These are phyloP conservation scores for Lamellibrachia luymesi DNA, from an alignment of 1,140 invertebrate genomes.

Conservation along the genomic window DNA sequence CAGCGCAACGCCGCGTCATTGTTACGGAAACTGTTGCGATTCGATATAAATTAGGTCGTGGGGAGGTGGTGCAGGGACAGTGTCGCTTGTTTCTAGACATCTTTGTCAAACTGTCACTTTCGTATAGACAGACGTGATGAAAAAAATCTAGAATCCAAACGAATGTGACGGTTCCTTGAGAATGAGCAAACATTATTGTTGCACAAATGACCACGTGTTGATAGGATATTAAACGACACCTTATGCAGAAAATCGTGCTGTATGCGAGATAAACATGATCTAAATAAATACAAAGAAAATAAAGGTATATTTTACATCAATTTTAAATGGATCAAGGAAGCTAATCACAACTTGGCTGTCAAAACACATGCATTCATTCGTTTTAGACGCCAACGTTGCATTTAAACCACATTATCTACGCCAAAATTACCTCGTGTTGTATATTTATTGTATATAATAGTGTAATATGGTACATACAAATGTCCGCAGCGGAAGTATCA, in stretches of 20 bases:
- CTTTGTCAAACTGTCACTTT: neutral
- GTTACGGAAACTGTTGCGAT: neutral
- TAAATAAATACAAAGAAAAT: no score
- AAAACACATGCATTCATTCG: no score
- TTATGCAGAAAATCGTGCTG: neutral
- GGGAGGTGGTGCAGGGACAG: neutral
- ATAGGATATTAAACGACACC: neutral
- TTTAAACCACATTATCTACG: no score
- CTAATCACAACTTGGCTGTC: no score
- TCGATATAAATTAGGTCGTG: neutral
- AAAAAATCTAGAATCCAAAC: neutral
- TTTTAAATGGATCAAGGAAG: no score
- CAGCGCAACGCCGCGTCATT: neutral
- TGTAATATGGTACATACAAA: no score
- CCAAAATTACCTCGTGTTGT: no score
- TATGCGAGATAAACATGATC: neutral
- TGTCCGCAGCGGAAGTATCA: no score
- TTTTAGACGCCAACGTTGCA: no score
- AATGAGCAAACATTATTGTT: neutral
- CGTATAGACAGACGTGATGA: no score
- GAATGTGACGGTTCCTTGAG: neutral
- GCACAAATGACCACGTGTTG: neutral
- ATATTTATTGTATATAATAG: no score
- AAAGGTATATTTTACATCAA: no score
- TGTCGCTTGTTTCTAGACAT: neutral